A percentile compares a stretch with the other conserved stretches of the same genome.
Conservation (phyloP, 2,113 vertebrate species). For the Cephalopterus ornatus region DNA sequence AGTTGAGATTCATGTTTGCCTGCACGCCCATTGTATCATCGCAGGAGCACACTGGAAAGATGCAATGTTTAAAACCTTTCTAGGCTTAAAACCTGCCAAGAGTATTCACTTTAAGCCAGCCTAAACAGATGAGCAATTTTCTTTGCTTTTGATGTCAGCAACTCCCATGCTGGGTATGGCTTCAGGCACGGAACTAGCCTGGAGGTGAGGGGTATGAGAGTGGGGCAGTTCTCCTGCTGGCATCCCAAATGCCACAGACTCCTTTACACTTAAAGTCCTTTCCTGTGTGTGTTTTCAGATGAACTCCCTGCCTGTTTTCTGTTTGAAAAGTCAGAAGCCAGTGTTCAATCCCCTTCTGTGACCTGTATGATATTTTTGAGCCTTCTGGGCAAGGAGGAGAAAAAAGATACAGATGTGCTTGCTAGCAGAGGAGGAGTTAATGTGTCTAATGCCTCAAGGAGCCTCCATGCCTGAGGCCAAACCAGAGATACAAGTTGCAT, state of each 20-base stretch:
- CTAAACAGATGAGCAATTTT: background rate
- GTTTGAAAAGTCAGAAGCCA: background rate
- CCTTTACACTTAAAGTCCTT: background rate
- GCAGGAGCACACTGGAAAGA: background rate
- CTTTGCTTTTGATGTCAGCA: conserved; percentile 5
- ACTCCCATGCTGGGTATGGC: background rate
- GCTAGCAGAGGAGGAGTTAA: background rate
- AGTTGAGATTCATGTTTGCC: background rate
- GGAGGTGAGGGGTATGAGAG: background rate
- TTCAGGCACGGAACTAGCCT: background rate
- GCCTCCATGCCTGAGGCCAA: background rate
- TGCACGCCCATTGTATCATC: fast-evolving
- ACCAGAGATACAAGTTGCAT: background rate
- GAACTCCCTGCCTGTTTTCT: background rate
- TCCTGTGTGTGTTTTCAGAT: background rate
- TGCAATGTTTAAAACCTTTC: background rate
- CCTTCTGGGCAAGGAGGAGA: background rate
- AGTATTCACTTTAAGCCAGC: background rate
- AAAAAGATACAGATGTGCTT: background rate
- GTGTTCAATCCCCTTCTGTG: background rate
- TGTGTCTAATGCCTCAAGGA: background rate
- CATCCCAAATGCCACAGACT: background rate
- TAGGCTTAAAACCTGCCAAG: background rate
- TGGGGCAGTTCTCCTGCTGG: background rate
- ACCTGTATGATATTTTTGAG: background rate